Percentiles rank a stretch among this genome's conserved stretches.
phyloP scores from a whole-genome alignment of 2,113 vertebrate genomes.

The Pteruthius melanotis region DNA sequence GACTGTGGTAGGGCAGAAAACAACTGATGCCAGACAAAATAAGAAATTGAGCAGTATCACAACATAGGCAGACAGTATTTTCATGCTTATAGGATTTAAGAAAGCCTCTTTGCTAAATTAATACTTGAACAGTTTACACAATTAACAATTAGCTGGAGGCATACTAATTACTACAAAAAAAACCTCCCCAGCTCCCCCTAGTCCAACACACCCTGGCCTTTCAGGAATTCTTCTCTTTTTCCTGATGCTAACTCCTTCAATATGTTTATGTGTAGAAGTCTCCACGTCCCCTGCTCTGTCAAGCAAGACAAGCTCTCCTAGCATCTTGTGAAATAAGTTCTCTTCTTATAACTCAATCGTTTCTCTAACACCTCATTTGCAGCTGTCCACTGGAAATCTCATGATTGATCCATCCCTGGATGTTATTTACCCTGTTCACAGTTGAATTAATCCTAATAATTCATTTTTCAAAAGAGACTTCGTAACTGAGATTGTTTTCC shows the following conservation, averaged over 20 bases:
- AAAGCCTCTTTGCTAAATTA: conserved; percentile 24
- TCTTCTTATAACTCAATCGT: not conserved
- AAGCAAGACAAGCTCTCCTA: not conserved
- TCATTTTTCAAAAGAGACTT: not conserved
- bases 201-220: not conserved
- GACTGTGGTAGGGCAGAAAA: not conserved
- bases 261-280: not conserved
- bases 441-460: not conserved
- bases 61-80: not conserved
- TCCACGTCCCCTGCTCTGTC: fast-evolving
- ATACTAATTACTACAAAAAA: not conserved
- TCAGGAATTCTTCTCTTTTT: not conserved
- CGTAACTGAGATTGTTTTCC: not conserved
- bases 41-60: not conserved
- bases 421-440: not conserved
- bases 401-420: not conserved
- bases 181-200: not conserved
- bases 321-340: not conserved
- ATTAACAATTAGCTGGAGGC: not conserved
- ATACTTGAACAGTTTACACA: conserved; percentile 12
- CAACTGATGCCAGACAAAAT: not conserved
- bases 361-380: not conserved
- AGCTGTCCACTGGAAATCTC: not conserved
- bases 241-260: not conserved
- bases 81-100: not conserved